A percentile compares a stretch with the other conserved stretches of the same genome.
phyloP scores from a whole-genome alignment of 1,140 invertebrate genomes.

The Bacillus rossius region DNA sequence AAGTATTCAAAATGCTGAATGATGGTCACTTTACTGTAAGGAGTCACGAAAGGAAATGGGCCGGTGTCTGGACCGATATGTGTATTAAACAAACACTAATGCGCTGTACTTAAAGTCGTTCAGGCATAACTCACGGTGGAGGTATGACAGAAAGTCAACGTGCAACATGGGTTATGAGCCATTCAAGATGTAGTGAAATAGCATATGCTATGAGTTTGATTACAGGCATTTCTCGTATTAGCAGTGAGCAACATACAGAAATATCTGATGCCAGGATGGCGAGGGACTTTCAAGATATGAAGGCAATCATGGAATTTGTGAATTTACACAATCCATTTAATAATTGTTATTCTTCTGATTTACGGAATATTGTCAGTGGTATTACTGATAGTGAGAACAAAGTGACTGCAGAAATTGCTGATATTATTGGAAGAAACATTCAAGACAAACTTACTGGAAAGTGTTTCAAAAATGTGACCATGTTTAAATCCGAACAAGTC shows the following conservation, averaged over 20 bases:
- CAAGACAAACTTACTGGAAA: too few species aligned
- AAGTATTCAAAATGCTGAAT: too few species aligned
- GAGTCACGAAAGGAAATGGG: not conserved
- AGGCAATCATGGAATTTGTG: not conserved
- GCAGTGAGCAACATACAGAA: not conserved
- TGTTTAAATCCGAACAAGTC: too few species aligned
- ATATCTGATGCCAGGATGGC: slow-evolving; percentile 1
- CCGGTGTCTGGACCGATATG: slow-evolving; percentile 5
- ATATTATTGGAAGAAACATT: too few species aligned
- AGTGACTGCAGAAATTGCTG: not conserved
- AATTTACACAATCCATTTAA: not conserved
- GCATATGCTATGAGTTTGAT: slow-evolving; percentile 1
- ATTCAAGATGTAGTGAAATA: slow-evolving; percentile 3
- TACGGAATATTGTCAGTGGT: not conserved
- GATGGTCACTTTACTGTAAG: slow-evolving; percentile 3
- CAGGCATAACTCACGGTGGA: slow-evolving; percentile 7
- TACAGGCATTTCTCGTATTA: not conserved
- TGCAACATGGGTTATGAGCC: slow-evolving; percentile 4
- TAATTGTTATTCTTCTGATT: not conserved
- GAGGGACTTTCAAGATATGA: not conserved
- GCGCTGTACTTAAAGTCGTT: slow-evolving; percentile 2
- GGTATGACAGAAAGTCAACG: slow-evolving; percentile 9
- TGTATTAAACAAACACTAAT: slow-evolving; percentile 11
- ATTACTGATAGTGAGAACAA: slow-evolving; percentile 5
- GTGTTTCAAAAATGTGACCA: too few species aligned